A percentile compares a stretch with the other conserved stretches of the same genome.
These are phyloP conservation scores for Helostoma temminkii DNA, from an alignment of 2,797 vertebrate genomes.

Conservation along the genomic window DNA sequence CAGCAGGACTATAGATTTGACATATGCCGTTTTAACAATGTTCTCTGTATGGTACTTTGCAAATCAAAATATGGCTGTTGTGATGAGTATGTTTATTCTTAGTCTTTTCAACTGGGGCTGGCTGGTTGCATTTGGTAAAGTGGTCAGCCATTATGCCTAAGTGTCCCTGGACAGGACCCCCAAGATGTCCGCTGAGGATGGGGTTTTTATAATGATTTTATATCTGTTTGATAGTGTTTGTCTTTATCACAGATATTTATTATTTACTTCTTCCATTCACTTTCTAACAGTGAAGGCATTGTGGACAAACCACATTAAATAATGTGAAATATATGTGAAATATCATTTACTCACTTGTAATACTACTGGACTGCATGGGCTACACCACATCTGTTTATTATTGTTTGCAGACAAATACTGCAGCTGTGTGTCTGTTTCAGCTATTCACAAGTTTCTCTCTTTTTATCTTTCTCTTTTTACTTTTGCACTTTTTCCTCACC, in stretches of 20 bases:
- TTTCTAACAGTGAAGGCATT: background rate
- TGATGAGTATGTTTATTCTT: background rate
- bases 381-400: slow-evolving; percentile 30
- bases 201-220: no score
- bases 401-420: slow-evolving; percentile 20
- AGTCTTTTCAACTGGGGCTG: no score
- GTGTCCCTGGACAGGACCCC: no score
- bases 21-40: background rate
- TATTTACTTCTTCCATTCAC: background rate
- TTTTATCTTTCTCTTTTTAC: slow-evolving; percentile 3
- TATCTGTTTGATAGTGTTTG: background rate
- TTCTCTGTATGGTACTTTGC: no score
- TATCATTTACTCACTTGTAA: slow-evolving; percentile 12
- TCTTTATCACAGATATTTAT: no score
- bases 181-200: background rate
- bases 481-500: slow-evolving; percentile 14
- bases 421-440: slow-evolving; percentile 12
- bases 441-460: slow-evolving; percentile 26
- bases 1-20: background rate
- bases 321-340: no score
- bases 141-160: no score
- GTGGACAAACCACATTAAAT: background rate
- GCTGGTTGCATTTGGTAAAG: no score
- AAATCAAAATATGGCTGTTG: background rate
- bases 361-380: slow-evolving; percentile 4